These are phyloP conservation scores for Dione vanillae DNA, from an alignment of 2,888 invertebrate species.

Conservation along the genomic window DNA sequence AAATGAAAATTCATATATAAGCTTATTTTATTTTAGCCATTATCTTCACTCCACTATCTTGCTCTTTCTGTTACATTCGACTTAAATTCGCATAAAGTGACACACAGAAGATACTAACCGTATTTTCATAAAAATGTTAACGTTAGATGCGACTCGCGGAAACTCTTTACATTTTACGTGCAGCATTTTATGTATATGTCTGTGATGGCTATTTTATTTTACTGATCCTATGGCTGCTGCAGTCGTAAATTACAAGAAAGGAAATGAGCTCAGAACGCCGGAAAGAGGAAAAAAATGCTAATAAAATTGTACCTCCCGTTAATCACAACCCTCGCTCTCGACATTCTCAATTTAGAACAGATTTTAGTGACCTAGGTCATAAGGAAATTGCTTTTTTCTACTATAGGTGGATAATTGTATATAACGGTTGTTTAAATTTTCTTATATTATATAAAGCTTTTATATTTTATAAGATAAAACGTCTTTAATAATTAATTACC, in stretches of 20 bases:
- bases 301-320: constrained; percentile 80
- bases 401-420: constrained; percentile 3
- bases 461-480: not conserved
- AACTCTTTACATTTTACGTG: constrained; percentile 19
- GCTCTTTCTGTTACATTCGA: constrained; percentile 4
- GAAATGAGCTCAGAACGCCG: constrained; percentile 76
- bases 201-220: constrained; percentile 70
- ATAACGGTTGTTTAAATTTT: not conserved
- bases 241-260: constrained; percentile 74
- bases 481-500: too few species aligned
- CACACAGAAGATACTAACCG: constrained; percentile 1
- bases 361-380: constrained; percentile 60
- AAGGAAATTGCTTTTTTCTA: constrained; percentile 60
- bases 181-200: constrained; percentile 19
- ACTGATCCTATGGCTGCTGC: constrained; percentile 70
- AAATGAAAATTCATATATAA: too few species aligned
- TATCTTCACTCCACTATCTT: not conserved
- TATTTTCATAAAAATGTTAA: constrained; percentile 16
- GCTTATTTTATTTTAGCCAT: not conserved
- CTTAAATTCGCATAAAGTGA: constrained; percentile 6
- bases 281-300: constrained; percentile 79
- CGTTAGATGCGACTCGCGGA: constrained; percentile 3
- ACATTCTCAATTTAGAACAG: constrained; percentile 66
- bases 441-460: not conserved
- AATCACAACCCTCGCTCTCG: constrained; percentile 71